These are phyloP conservation scores for Phainopepla nitens DNA, from an alignment of 2,113 vertebrate species.

Conservation along the genomic window DNA sequence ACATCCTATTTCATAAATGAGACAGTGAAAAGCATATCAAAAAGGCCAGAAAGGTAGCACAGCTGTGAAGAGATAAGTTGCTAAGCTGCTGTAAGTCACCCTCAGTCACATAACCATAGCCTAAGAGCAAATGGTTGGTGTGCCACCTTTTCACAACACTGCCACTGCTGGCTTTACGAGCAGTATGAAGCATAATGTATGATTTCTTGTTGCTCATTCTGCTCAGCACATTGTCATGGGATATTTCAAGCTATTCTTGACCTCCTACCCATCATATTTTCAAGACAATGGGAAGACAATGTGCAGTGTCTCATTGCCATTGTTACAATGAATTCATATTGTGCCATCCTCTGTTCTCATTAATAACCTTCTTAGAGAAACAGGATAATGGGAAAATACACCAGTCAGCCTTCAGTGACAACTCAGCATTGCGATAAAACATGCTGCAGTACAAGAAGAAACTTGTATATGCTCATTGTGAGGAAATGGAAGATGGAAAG, in stretches of 20 bases:
- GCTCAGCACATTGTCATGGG: neutral
- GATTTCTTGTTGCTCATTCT: neutral
- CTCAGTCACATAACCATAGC: neutral
- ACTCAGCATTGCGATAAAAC: neutral
- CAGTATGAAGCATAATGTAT: neutral
- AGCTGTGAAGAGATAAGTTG: neutral
- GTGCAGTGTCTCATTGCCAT: neutral
- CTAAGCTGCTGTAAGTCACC: neutral
- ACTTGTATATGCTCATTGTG: neutral
- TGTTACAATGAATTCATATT: neutral
- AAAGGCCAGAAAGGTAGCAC: neutral
- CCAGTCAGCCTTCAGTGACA: neutral
- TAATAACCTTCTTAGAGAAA: neutral
- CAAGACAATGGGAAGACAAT: neutral
- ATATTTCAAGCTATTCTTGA: neutral
- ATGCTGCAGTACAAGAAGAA: neutral
- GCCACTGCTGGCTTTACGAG: neutral
- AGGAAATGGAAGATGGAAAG: neutral
- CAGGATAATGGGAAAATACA: neutral
- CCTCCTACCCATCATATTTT: neutral
- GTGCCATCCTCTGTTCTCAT: neutral
- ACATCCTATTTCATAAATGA: neutral
- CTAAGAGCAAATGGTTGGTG: neutral
- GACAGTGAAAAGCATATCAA: neutral
- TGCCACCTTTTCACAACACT: neutral